Evolutionary conservation across 2,113 vertebrate species (phyloP), one percentile per base, ranked within the genome.

Genomic region (Noctilio leporinus): DNA sequence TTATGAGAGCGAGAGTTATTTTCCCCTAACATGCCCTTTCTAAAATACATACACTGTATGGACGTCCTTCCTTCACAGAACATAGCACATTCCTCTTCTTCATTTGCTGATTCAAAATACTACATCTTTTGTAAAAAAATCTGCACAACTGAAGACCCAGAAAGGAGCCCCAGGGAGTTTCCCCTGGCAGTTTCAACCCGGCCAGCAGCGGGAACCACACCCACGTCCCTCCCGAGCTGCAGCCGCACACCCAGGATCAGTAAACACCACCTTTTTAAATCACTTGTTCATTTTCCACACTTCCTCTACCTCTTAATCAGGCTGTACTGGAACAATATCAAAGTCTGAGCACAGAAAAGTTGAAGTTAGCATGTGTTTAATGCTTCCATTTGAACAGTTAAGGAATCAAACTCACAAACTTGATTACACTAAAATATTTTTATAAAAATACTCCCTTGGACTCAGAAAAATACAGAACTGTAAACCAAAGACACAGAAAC

Each of bases 1-100:
- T 94, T 95, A 93, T n/a, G 51, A 85, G 49, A 92, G 65, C 4
- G 15, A 81, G 53, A 70, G 19, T 87, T 47, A n/a, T 53, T 91
- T 93, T 95, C 72, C 7, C 20, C 28, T 6, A 47, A 62, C 93
- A 69, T 90, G 11, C 72, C 94, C 94, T 93, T 82, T 64, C 84
- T 88, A 62, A 94, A 89, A 81, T 38, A 69, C 38, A 16, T 19
- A 86, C 43, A 14, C 70, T 64, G 19, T 14, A 19, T 24, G 33
- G 33, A 17, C 17, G 67, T 16, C n/a, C 35, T 91, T 82, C 65
- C 77, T 62, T 93, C 20, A 33, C 7, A 33, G 40, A 92, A 51
- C n/a, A 47, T 26, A 45, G 93, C 81, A 80, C 35, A 20, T 62
- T 76, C 28, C 62, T 57, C 40, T 81, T 82, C 22, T 28, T 91